Conservation (phyloP, 2,888 invertebrate species). For the Acanthosepion esculentum region DNA sequence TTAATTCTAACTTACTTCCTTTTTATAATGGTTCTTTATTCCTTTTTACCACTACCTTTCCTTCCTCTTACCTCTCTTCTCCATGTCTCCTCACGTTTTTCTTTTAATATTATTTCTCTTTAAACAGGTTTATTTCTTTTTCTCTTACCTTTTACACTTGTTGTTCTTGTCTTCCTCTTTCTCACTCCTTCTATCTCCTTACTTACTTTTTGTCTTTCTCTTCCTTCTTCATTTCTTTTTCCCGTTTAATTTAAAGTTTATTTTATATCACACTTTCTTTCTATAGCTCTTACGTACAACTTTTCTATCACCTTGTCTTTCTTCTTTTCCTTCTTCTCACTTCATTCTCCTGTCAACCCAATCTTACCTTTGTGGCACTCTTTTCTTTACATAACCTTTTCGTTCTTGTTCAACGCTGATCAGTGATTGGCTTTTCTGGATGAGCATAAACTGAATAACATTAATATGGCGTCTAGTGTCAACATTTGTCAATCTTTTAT, state of each 20-base stretch:
- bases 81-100: not conserved
- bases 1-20: too few relatives aligned
- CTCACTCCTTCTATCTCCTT: not conserved
- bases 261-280: not conserved
- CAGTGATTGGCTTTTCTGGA: not conserved
- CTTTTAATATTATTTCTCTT: not conserved
- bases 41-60: too few relatives aligned
- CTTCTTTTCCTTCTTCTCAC: not conserved
- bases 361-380: not conserved
- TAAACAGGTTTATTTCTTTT: too few relatives aligned
- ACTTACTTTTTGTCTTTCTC: too few relatives aligned
- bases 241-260: not conserved
- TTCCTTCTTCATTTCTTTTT: not conserved
- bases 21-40: too few relatives aligned
- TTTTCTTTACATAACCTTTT: not conserved
- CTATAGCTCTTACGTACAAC: not conserved
- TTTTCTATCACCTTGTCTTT: not conserved
- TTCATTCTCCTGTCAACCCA: not conserved
- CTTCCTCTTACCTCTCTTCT: too few relatives aligned
- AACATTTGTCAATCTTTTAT: not conserved
- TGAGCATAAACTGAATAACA: not conserved
- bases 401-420: not conserved
- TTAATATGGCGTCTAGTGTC: not conserved
- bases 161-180: not conserved
- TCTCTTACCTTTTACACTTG: not conserved